A percentile compares a stretch with the other conserved stretches of the same genome.
Evolutionary conservation across 2,113 vertebrate genomes (phyloP).

Genomic region (Zingel zingel): DNA sequence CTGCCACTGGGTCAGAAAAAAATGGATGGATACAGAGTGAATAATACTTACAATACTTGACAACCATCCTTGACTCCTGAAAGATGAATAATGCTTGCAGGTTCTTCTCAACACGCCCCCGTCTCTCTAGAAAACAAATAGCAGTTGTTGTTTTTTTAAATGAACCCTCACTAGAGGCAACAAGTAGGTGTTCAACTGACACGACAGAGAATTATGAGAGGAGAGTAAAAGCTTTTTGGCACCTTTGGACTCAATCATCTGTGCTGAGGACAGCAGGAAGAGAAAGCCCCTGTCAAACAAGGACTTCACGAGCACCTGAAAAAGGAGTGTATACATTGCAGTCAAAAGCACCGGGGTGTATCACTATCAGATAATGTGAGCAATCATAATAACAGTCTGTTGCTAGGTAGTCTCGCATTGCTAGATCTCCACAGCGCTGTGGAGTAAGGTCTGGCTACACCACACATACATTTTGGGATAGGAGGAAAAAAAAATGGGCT

Average conservation of each 20-base stretch:
- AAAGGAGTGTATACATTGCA: constrained; percentile 17
- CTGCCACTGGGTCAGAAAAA: neutral
- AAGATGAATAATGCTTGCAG: constrained; percentile 95
- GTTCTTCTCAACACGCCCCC: constrained; percentile 82
- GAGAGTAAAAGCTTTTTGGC: constrained; percentile 41
- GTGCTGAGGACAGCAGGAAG: constrained; percentile 91
- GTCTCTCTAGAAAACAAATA: constrained; percentile 85
- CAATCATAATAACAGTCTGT: neutral
- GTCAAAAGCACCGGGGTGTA: constrained; percentile 25
- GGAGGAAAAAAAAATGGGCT: no score
- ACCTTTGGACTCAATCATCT: constrained; percentile 92
- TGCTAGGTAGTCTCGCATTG: neutral
- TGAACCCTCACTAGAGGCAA: constrained; percentile 39
- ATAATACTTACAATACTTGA: constrained; percentile 81
- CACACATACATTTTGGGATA: no score
- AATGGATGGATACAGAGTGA: constrained; percentile 1
- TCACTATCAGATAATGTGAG: neutral
- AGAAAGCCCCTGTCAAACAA: constrained; percentile 93
- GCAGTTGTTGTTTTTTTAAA: constrained; percentile 23
- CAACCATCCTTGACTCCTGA: constrained; percentile 88
- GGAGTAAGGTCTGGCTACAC: no score
- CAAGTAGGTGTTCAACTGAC: constrained; percentile 52
- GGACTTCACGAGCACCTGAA: constrained; percentile 94
- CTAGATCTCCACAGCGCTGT: no score
- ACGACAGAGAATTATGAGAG: constrained; percentile 33